Evolutionary conservation across 2,113 vertebrate species (phyloP).

Genomic region (Notothenia rossii): DNA sequence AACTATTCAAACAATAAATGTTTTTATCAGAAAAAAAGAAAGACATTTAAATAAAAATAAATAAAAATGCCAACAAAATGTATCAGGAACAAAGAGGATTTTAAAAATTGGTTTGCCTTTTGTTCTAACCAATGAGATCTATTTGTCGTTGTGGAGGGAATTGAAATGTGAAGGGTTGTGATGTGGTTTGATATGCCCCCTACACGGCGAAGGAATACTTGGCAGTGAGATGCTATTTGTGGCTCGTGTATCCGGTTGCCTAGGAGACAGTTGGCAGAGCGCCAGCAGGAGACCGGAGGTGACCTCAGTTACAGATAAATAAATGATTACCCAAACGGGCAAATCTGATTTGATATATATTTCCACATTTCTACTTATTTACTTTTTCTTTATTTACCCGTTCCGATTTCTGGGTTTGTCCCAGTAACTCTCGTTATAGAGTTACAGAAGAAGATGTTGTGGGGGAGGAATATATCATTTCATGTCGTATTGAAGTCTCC

Average conservation of each 20-base stretch:
- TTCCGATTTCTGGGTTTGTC: too few relatives aligned
- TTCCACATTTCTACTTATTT: too few relatives aligned
- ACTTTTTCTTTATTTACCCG: neutral
- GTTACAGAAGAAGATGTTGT: neutral
- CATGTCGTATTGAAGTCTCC: conserved; percentile 6
- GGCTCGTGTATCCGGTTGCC: conserved; percentile 79
- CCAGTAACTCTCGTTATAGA: too few relatives aligned
- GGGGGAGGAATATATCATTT: neutral
- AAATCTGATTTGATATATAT: neutral
- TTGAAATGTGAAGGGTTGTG: conserved; percentile 38
- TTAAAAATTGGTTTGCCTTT: too few relatives aligned
- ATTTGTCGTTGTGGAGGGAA: conserved; percentile 64
- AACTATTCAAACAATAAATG: too few relatives aligned
- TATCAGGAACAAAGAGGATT: too few relatives aligned
- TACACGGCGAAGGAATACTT: conserved; percentile 60
- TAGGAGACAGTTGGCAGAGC: conserved; percentile 77
- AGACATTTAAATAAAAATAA: too few relatives aligned
- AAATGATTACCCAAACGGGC: neutral
- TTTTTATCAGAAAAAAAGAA: too few relatives aligned
- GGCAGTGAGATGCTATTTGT: conserved; percentile 75
- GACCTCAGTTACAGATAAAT: conserved; percentile 49
- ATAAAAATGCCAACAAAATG: too few relatives aligned
- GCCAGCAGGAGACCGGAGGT: conserved; percentile 73
- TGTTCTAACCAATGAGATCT: conserved; percentile 31
- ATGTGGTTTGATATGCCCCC: conserved; percentile 57